phyloP scores from a whole-genome alignment of 2,113 vertebrate species.

The Bubo scandiacus region DNA sequence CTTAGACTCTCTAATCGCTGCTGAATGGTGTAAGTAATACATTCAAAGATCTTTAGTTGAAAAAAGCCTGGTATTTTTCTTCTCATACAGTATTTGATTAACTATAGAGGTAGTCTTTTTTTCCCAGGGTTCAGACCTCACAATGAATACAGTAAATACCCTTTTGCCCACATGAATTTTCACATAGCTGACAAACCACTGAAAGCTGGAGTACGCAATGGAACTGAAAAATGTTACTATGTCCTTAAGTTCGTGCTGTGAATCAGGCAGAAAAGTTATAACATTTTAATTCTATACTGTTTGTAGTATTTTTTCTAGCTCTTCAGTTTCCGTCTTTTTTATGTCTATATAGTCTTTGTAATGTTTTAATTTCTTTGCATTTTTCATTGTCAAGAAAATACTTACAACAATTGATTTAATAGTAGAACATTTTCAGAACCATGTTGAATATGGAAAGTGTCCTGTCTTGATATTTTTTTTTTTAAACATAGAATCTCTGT shows the following conservation, averaged over 20 bases:
- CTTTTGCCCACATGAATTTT: not conserved
- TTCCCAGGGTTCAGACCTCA: not conserved
- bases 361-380: not conserved
- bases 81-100: not conserved
- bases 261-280: not conserved
- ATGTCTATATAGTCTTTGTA: not conserved
- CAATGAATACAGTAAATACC: not conserved
- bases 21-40: not conserved
- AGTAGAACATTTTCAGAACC: not conserved
- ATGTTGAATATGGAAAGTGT: not conserved
- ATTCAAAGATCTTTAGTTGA: not conserved
- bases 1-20: not conserved
- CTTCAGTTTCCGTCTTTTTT: not conserved
- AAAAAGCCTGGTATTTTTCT: not conserved
- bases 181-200: not conserved
- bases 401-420: not conserved
- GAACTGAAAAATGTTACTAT: not conserved
- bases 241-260: not conserved
- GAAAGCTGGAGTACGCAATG: not conserved
- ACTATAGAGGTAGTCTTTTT: not conserved
- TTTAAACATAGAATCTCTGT: not conserved
- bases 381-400: not conserved
- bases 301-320: not conserved
- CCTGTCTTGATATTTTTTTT: not conserved
- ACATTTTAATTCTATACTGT: not conserved